Percentiles rank a stretch among this genome's conserved stretches.
Evolutionary conservation across 2,888 invertebrate genomes (phyloP).

Genomic region (Monopis laevigella): DNA sequence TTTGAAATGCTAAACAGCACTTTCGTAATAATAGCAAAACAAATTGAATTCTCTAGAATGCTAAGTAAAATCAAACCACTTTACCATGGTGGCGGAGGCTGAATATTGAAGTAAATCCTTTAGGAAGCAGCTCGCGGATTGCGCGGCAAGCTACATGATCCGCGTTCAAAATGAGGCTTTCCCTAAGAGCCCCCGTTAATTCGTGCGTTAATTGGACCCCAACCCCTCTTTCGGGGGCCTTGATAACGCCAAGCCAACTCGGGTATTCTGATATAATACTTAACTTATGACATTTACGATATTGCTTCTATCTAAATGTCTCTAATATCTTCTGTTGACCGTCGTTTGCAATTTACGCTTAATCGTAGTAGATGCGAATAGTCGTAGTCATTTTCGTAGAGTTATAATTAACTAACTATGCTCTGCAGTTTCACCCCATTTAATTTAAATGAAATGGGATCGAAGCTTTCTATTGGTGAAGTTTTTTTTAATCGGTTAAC

Average conservation of each 20-base stretch:
- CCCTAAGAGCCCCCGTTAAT: slow-evolving; percentile 20
- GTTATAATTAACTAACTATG: too few relatives aligned
- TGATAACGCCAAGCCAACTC: neutral
- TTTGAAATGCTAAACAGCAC: too few relatives aligned
- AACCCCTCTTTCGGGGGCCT: slow-evolving; percentile 2
- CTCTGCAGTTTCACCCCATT: too few relatives aligned
- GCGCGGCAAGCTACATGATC: slow-evolving; percentile 20
- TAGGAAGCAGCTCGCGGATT: slow-evolving; percentile 16
- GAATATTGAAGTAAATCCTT: slow-evolving; percentile 10
- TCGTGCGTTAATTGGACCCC: slow-evolving; percentile 21
- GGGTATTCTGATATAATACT: slow-evolving; percentile 3
- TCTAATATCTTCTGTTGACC: too few relatives aligned
- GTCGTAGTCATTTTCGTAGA: too few relatives aligned
- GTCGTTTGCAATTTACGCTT: too few relatives aligned
- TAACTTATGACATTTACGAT: slow-evolving; percentile 2
- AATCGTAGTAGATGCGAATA: too few relatives aligned
- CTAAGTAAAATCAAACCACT: slow-evolving; percentile 10
- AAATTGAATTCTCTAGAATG: slow-evolving; percentile 9
- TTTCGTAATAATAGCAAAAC: too few relatives aligned
- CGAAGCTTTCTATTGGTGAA: too few relatives aligned
- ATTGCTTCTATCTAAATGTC: too few relatives aligned
- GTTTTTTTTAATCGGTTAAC: too few relatives aligned
- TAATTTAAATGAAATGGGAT: too few relatives aligned
- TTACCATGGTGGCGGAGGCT: slow-evolving; percentile 1
- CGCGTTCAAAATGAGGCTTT: slow-evolving; percentile 21